A percentile compares a stretch with the other conserved stretches of the same genome.
Conservation (phyloP, 1,140 invertebrate genomes). For the Anadara kagoshimensis region DNA sequence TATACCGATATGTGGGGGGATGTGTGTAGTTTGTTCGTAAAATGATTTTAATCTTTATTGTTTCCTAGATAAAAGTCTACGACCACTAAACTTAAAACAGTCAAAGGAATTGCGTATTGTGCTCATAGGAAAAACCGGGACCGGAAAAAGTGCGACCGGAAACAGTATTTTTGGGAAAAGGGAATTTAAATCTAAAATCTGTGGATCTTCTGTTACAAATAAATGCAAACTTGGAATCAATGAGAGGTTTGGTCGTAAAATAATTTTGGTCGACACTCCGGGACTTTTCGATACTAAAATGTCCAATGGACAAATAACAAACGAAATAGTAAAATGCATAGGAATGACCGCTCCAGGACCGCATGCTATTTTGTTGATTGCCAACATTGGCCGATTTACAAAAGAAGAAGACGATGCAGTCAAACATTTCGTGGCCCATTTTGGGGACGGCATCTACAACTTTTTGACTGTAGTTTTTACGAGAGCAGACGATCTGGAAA, state of each 20-base stretch:
- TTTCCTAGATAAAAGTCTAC: too few relatives aligned
- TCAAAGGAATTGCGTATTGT: constrained; percentile 28
- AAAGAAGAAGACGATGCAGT: too few relatives aligned
- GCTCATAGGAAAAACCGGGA: constrained; percentile 39
- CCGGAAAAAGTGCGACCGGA: constrained; percentile 46
- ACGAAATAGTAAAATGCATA: constrained; percentile 30
- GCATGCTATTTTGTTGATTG: constrained; percentile 30
- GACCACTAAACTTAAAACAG: too few relatives aligned
- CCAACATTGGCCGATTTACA: background rate
- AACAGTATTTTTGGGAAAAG: constrained; percentile 39
- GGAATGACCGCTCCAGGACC: constrained; percentile 37
- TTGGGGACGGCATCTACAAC: too few relatives aligned
- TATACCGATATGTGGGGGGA: too few relatives aligned
- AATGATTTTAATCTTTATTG: too few relatives aligned
- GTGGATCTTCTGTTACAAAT: background rate
- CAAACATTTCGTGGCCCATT: too few relatives aligned
- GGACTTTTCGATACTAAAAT: constrained; percentile 34
- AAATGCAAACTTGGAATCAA: background rate
- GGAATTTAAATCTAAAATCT: background rate
- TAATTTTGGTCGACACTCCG: constrained; percentile 32
- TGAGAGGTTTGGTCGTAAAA: background rate
- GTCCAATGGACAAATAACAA: constrained; percentile 14
- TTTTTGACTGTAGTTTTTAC: too few relatives aligned
- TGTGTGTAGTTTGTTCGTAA: too few relatives aligned
- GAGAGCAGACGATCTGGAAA: too few relatives aligned